These are phyloP conservation scores for Chiloscyllium plagiosum DNA, from an alignment of 2,113 vertebrate species.

Conservation along the genomic window DNA sequence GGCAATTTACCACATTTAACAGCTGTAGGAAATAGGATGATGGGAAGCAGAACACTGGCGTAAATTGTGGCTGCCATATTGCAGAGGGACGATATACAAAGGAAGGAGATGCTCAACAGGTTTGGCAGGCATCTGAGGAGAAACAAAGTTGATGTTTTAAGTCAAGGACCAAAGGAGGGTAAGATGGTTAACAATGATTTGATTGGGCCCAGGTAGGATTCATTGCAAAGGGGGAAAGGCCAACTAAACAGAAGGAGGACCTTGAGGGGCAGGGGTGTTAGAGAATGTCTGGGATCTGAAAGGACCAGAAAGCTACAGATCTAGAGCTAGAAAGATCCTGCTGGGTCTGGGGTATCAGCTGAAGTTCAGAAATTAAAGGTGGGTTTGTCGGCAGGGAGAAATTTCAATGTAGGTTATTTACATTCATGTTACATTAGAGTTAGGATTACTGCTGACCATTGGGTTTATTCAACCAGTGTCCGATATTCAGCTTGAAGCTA, in stretches of 20 bases:
- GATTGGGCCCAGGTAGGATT: too few species aligned
- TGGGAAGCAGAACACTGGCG: too few species aligned
- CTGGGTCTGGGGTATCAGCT: background rate
- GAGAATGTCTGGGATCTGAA: background rate
- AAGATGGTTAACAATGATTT: too few species aligned
- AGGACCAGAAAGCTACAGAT: too few species aligned
- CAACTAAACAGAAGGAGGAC: too few species aligned
- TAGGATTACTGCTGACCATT: background rate
- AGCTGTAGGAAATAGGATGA: background rate
- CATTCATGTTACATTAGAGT: background rate
- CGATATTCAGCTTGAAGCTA: background rate
- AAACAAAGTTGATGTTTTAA: too few species aligned
- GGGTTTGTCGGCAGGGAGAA: background rate
- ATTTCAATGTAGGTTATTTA: background rate
- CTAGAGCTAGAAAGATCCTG: background rate
- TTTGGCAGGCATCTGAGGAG: too few species aligned
- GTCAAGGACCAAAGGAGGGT: too few species aligned
- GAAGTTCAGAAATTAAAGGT: background rate
- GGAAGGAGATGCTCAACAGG: too few species aligned
- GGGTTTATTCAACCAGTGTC: background rate
- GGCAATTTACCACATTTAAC: background rate
- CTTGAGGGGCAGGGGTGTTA: background rate
- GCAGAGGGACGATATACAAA: too few species aligned
- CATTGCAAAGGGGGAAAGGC: too few species aligned
- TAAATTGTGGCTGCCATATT: too few species aligned